Conservation (phyloP, 2,888 invertebrate genomes). For the Exephanes ischioxanthus region DNA sequence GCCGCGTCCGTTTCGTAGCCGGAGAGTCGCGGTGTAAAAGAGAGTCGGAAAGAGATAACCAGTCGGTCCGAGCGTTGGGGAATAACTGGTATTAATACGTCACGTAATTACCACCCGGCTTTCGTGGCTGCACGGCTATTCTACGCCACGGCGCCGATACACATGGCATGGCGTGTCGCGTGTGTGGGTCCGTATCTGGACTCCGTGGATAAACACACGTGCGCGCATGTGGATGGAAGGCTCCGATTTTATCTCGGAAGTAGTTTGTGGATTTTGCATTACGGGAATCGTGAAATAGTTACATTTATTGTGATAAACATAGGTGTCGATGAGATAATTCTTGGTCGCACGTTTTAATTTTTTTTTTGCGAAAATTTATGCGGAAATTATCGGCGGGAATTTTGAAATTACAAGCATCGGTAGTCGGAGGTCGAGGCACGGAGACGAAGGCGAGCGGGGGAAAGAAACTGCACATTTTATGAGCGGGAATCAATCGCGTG, state of each 20-base stretch:
- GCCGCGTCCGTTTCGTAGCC: conserved; percentile 9
- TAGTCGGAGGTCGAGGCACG: no score
- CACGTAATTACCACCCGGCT: conserved; percentile 81
- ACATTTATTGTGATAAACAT: conserved; percentile 1
- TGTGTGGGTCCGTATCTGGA: neutral
- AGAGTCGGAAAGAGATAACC: conserved; percentile 41
- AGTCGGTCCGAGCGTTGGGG: conserved; percentile 67
- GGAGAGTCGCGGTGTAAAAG: neutral
- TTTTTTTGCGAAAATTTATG: neutral
- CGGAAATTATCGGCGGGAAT: neutral
- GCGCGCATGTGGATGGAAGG: neutral
- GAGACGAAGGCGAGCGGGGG: no score
- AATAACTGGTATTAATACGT: conserved; percentile 84
- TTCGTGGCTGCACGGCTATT: conserved; percentile 70
- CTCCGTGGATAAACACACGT: conserved; percentile 3
- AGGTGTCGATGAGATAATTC: neutral
- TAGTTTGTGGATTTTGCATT: conserved; percentile 7
- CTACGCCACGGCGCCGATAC: neutral
- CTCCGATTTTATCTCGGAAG: conserved; percentile 1
- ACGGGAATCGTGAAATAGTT: neutral
- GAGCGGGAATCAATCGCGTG: neutral
- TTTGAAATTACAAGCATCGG: neutral
- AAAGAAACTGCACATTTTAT: neutral
- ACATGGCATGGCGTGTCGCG: neutral
- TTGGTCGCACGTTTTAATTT: neutral